Base-by-base conservation (phyloP, 2,888 invertebrate species). In the Psylliodes chrysocephalus region DNA sequence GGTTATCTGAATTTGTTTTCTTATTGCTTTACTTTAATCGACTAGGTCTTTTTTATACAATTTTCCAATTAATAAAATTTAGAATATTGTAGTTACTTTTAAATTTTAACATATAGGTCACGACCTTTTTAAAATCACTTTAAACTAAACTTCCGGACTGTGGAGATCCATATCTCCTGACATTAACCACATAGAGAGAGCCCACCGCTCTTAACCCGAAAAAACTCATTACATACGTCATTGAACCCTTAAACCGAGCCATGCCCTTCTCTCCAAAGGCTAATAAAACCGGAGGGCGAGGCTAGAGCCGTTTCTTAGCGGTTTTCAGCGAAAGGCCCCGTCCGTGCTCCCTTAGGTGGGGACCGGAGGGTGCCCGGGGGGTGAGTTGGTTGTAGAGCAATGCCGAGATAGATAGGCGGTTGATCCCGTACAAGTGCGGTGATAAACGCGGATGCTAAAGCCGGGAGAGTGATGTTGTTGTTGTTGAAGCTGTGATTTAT, bases 401-500 rank as follows among this genome's bases (percentile, higher is more conserved):
- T 73, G 64, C 70, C 66, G 71, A 79, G 80, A 81, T 79, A 77
- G 78, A 81, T 82, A 74, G 81, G 77, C 77, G 80, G 80, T 79
- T 79, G 80, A 79, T 79, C 77, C 78, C 72, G 76, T 79, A 80
- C 80, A 78, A 79, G 79, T 77, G 78, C 78, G 79, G 80, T 80
- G 80, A 81, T 81, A 81, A 81, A 81, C 81, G 78, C 74, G 79
- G 75, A 79, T 77, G 78, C 75, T 76, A 77, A 77, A 76, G 78
- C 80, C 79, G 75, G 75, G 79, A 78, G 79, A 80, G 77, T 78
- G 79, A 79, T 79, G 79, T 78, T 80, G 59, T 57, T 80, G 79
- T 81, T 80, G 79, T 79, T 79, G 78, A 75, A 78, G 76, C 75
- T 76, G 79, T 80, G 80, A 81, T 81, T 81, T 80, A 81, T 80